phyloP scores from a whole-genome alignment of 2,797 vertebrate species.

The Sebastes hopkinsi region DNA sequence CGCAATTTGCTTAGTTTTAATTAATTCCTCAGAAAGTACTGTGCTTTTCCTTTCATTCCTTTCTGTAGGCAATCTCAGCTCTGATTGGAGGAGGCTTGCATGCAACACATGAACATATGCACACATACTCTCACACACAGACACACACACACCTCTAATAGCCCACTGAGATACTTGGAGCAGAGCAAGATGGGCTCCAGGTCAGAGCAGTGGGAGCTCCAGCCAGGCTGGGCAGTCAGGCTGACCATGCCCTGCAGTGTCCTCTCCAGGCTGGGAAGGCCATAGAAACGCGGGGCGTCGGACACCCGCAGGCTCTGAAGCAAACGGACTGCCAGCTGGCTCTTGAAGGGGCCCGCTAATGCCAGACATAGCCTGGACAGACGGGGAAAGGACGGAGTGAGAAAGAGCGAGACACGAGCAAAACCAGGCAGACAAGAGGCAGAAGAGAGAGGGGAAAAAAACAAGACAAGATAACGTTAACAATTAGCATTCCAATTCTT shows the following conservation, averaged over 20 bases:
- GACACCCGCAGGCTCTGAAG: slow-evolving; percentile 92
- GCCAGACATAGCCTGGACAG: slow-evolving; percentile 85
- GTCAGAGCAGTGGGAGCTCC: slow-evolving; percentile 87
- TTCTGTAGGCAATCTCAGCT: slow-evolving; percentile 35
- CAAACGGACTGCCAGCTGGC: slow-evolving; percentile 90
- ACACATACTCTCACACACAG: slow-evolving; percentile 3
- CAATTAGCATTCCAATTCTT: neutral
- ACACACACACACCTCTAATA: slow-evolving; percentile 87
- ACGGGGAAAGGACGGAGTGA: slow-evolving; percentile 30
- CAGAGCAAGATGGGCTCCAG: slow-evolving; percentile 85
- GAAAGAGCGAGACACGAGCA: slow-evolving; percentile 14
- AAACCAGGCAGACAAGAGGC: slow-evolving; percentile 31
- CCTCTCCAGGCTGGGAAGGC: slow-evolving; percentile 93
- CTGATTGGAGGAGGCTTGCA: slow-evolving; percentile 26
- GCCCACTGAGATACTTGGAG: slow-evolving; percentile 90
- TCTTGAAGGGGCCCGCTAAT: slow-evolving; percentile 86
- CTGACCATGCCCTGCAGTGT: slow-evolving; percentile 91
- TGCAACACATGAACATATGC: slow-evolving; percentile 40
- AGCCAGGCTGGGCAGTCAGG: slow-evolving; percentile 89
- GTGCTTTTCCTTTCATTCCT: slow-evolving; percentile 37
- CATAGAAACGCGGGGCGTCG: slow-evolving; percentile 94
- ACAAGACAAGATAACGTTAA: neutral
- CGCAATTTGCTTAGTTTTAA: slow-evolving; percentile 67
- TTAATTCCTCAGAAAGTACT: slow-evolving; percentile 71
- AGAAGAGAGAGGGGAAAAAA: neutral